phyloP scores from a whole-genome alignment of 1,140 invertebrate species.

The Anastrepha ludens region DNA sequence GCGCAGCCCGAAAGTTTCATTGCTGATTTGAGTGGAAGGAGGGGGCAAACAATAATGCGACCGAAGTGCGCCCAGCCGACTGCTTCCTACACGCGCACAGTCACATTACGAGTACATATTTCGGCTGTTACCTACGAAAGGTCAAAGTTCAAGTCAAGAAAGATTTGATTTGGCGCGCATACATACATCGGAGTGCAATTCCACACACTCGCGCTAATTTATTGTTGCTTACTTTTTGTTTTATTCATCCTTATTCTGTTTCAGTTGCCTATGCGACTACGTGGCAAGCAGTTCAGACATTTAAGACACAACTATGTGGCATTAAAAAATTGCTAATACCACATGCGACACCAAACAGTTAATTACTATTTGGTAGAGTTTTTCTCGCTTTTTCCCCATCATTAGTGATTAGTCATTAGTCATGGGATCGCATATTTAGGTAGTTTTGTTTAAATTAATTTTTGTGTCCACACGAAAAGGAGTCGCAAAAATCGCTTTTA shows the following conservation, averaged over 20 bases:
- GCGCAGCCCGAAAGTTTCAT: neutral
- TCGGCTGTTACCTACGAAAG: neutral
- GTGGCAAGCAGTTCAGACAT: too few species aligned
- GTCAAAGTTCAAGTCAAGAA: slow-evolving; percentile 23
- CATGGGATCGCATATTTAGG: neutral
- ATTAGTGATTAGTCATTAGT: slow-evolving; percentile 45
- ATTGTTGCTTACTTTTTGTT: neutral
- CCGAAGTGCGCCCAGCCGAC: neutral
- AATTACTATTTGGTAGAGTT: slow-evolving; percentile 9
- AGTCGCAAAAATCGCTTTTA: too few species aligned
- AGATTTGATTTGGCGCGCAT: slow-evolving; percentile 26
- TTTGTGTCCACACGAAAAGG: neutral
- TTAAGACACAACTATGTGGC: neutral
- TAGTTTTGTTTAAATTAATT: slow-evolving; percentile 34
- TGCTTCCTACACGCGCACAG: slow-evolving; percentile 7
- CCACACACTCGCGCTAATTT: slow-evolving; percentile 32
- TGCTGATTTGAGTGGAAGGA: neutral
- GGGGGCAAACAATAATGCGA: neutral
- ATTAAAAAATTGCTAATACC: slow-evolving; percentile 20
- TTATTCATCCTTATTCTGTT: too few species aligned
- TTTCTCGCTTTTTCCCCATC: neutral
- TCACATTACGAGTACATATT: neutral
- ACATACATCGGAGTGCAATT: neutral
- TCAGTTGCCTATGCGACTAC: too few species aligned
- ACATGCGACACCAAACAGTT: neutral